Conservation (phyloP, 2,797 vertebrate genomes). For the Acanthiza pusilla region DNA sequence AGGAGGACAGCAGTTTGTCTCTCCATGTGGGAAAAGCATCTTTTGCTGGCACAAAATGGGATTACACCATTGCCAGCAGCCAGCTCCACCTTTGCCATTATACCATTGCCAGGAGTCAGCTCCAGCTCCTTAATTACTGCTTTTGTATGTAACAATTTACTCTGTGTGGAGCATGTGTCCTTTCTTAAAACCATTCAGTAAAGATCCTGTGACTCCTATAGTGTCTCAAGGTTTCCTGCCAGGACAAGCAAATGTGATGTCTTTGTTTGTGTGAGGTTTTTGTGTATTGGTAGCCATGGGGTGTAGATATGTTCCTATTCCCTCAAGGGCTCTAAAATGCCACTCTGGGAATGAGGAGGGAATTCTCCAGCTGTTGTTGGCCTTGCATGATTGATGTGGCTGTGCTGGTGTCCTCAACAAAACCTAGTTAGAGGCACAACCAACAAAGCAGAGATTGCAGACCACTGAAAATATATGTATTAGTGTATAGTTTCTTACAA, state of each 20-base stretch:
- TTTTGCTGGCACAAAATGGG: not conserved
- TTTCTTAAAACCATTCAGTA: not conserved
- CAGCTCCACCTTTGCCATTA: not conserved
- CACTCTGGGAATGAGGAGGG: not conserved
- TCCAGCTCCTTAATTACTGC: not conserved
- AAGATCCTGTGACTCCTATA: not conserved
- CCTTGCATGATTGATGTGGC: not conserved
- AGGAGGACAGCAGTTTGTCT: not conserved
- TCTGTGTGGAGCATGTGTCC: not conserved
- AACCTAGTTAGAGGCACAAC: not conserved
- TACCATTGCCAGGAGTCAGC: not conserved
- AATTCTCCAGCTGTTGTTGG: not conserved
- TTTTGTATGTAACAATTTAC: not conserved
- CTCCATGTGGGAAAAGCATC: not conserved
- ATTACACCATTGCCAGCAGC: not conserved
- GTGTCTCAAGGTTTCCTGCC: not conserved
- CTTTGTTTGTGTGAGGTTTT: not conserved
- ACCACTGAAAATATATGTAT: not conserved
- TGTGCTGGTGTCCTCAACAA: not conserved
- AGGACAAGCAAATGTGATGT: not conserved
- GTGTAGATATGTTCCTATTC: not conserved
- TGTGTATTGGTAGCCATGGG: not conserved
- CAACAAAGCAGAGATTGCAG: not conserved
- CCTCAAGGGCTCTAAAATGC: not conserved
- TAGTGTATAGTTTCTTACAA: not conserved